Conservation (phyloP, 2,888 invertebrate species). For the Acanthopleura granulata region DNA sequence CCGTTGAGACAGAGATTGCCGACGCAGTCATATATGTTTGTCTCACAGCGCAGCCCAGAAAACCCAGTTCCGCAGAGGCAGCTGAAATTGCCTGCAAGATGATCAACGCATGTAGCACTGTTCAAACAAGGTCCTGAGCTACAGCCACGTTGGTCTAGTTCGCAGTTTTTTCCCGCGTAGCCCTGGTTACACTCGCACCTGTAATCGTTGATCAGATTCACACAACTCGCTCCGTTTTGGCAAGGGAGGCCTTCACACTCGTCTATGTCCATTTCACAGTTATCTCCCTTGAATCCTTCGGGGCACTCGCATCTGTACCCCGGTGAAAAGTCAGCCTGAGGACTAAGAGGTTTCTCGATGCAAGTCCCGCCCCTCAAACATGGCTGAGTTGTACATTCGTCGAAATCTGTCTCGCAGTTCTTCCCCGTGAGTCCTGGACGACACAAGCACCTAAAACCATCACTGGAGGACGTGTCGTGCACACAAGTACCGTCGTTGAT, state of each 20-base stretch:
- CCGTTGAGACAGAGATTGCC: conserved; percentile 41
- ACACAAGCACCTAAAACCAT: conserved; percentile 41
- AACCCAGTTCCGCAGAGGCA: conserved; percentile 43
- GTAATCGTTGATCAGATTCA: conserved; percentile 37
- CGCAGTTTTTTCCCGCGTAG: conserved; percentile 24
- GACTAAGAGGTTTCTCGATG: conserved; percentile 74
- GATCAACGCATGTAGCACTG: conserved; percentile 81
- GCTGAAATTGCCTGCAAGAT: conserved; percentile 30
- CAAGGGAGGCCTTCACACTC: conserved; percentile 47
- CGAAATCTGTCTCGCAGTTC: conserved; percentile 76
- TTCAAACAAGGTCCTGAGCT: conserved; percentile 94
- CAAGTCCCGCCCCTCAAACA: conserved; percentile 96
- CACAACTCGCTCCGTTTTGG: conserved; percentile 42
- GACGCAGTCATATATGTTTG: conserved; percentile 49
- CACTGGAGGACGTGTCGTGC: conserved; percentile 31
- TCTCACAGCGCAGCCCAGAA: conserved; percentile 38
- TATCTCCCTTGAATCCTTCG: conserved; percentile 38
- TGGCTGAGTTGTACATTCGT: conserved; percentile 95
- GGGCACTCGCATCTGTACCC: conserved; percentile 46
- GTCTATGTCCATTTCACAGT: conserved; percentile 42
- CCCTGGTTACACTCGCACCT: conserved; percentile 30
- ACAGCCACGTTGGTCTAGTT: conserved; percentile 71
- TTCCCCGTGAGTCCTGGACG: conserved; percentile 49
- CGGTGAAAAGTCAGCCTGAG: conserved; percentile 43
- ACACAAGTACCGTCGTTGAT: conserved; percentile 55